A percentile compares a stretch with the other conserved stretches of the same genome.
Conservation (phyloP, 2,888 invertebrate species). For the Agrochola circellaris region DNA sequence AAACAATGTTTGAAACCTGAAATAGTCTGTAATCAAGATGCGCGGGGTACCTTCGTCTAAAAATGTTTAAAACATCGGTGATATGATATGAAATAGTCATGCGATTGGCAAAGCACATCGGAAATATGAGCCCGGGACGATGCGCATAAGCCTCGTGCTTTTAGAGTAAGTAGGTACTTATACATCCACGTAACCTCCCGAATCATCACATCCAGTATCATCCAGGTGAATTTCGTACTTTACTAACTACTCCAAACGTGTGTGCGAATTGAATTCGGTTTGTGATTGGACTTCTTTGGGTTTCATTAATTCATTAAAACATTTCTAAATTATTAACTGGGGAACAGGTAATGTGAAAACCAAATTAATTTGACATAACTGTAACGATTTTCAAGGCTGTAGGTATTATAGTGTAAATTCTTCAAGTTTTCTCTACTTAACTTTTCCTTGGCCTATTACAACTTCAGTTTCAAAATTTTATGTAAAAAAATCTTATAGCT, state of each 20-base stretch:
- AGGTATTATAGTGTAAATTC: conserved; percentile 37
- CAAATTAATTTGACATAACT: conserved; percentile 22
- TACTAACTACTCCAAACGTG: conserved; percentile 57
- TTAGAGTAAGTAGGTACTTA: conserved; percentile 30
- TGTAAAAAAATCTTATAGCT: not conserved
- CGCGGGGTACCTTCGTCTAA: not conserved
- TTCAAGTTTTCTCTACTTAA: conserved; percentile 17
- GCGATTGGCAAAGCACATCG: not conserved
- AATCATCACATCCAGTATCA: conserved; percentile 47
- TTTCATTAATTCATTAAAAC: conserved; percentile 55
- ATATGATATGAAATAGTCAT: not conserved
- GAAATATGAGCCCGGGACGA: conserved; percentile 39
- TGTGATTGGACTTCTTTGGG: conserved; percentile 50
- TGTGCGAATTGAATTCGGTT: conserved; percentile 47
- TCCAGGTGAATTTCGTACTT: conserved; percentile 43
- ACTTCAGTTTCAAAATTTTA: not conserved
- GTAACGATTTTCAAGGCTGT: not conserved
- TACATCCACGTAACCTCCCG: conserved; percentile 16
- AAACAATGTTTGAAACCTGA: not conserved
- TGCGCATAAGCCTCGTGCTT: not conserved
- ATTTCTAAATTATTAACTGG: conserved; percentile 65
- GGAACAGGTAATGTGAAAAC: conserved; percentile 21
- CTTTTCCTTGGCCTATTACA: conserved; percentile 9
- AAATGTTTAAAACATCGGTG: not conserved
- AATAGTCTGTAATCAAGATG: not conserved